These are phyloP conservation scores for Carapus acus DNA, from an alignment of 2,797 vertebrate species.

Conservation along the genomic window DNA sequence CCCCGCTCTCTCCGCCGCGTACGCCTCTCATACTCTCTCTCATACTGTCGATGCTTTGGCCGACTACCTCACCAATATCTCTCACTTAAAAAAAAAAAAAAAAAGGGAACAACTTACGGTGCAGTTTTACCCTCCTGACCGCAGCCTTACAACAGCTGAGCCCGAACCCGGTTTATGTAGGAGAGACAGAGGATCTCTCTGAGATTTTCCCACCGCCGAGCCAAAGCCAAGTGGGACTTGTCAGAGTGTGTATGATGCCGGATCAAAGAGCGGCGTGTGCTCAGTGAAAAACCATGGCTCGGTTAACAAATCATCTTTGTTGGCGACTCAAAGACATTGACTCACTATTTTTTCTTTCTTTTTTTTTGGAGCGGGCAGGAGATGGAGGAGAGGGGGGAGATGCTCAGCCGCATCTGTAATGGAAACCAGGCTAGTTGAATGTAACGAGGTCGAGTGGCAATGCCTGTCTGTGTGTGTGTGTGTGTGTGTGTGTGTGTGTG, in stretches of 20 bases:
- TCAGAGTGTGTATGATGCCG: constrained; percentile 28
- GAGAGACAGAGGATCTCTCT: constrained; percentile 34
- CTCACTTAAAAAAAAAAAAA: too few relatives aligned
- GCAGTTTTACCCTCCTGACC: constrained; percentile 35
- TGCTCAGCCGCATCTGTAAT: constrained; percentile 45
- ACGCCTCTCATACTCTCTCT: too few relatives aligned
- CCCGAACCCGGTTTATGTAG: constrained; percentile 38
- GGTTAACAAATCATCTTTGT: constrained; percentile 38
- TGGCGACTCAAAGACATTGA: constrained; percentile 30
- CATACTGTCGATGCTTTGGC: too few relatives aligned
- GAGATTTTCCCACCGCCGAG: constrained; percentile 40
- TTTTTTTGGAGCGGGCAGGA: too few relatives aligned
- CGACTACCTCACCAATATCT: constrained; percentile 33
- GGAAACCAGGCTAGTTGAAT: constrained; percentile 41
- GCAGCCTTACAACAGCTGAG: constrained; percentile 27
- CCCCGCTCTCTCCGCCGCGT: constrained; percentile 9
- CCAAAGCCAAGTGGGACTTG: constrained; percentile 29
- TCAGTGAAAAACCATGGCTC: constrained; percentile 22
- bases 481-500: too few relatives aligned
- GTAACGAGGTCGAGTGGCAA: constrained; percentile 3
- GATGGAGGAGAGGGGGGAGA: too few relatives aligned
- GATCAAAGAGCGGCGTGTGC: constrained; percentile 35
- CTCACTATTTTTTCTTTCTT: constrained; percentile 16
- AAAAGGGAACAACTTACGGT: constrained; percentile 22
- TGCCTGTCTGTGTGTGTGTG: neutral